Percentiles rank a stretch among this genome's conserved stretches.
phyloP scores from a whole-genome alignment of 2,797 vertebrate genomes.

The Pipistrellus pygmaeus region DNA sequence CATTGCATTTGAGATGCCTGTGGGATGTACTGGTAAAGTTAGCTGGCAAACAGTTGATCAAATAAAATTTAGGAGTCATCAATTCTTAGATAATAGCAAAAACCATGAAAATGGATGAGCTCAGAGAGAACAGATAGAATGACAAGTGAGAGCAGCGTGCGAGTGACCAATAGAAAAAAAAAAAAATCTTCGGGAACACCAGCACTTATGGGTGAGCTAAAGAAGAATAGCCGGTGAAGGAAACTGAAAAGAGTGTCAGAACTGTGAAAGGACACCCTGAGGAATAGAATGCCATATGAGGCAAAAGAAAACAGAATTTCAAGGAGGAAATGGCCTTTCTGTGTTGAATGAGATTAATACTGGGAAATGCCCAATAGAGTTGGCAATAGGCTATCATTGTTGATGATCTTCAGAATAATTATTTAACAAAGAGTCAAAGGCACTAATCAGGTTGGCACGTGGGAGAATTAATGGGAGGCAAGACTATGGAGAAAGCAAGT shows the following conservation, averaged over 20 bases:
- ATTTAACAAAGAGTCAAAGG: neutral
- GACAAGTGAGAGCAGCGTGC: neutral
- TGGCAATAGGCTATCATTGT: neutral
- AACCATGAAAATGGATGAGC: neutral
- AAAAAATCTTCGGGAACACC: neutral
- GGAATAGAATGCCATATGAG: neutral
- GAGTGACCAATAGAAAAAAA: neutral
- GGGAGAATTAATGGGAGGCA: neutral
- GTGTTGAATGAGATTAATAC: neutral
- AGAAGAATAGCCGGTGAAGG: neutral
- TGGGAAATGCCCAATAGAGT: neutral
- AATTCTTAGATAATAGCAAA: neutral
- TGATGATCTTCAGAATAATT: neutral
- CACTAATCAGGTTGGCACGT: neutral
- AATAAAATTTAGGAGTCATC: neutral
- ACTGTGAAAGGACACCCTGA: neutral
- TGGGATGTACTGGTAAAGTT: neutral
- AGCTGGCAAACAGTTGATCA: neutral
- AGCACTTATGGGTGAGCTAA: neutral
- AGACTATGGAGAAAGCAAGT: neutral
- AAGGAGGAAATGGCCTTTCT: neutral
- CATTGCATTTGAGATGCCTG: neutral
- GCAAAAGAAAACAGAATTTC: constrained; percentile 24
- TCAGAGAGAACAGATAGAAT: neutral
- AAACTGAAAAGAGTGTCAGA: neutral